Conservation (phyloP, 2,113 vertebrate genomes). For the Daboia siamensis region DNA sequence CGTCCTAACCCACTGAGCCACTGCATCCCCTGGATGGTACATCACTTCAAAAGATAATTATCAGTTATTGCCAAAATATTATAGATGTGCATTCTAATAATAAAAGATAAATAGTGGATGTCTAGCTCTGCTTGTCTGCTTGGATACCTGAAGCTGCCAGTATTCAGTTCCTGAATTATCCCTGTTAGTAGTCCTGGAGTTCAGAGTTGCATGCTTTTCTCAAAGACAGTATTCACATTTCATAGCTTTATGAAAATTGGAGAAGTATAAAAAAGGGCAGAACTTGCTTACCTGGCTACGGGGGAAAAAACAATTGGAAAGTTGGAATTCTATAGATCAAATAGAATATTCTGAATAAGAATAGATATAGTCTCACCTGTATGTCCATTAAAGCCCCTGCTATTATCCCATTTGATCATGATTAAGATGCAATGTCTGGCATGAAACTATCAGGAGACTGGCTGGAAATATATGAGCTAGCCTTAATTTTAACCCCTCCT, state of each 20-base stretch:
- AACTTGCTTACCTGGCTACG: not conserved
- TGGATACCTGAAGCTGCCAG: not conserved
- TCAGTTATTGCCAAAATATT: not conserved
- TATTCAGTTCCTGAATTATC: not conserved
- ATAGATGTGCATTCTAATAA: not conserved
- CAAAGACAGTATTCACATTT: not conserved
- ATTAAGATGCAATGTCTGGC: not conserved
- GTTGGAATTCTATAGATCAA: not conserved
- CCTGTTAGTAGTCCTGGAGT: not conserved
- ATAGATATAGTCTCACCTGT: not conserved
- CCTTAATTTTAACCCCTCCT: too few relatives aligned
- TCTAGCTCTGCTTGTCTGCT: not conserved
- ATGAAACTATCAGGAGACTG: not conserved
- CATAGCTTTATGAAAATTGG: not conserved
- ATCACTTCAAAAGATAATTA: not conserved
- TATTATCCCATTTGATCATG: not conserved
- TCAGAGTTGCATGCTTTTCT: not conserved
- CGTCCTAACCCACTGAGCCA: too few relatives aligned
- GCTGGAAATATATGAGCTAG: too few relatives aligned
- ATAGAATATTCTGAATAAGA: not conserved
- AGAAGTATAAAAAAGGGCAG: not conserved
- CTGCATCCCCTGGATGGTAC: not conserved
- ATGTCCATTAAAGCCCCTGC: not conserved
- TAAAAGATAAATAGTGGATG: not conserved
- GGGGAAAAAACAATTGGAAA: too few relatives aligned